phyloP scores from a whole-genome alignment of 1,140 invertebrate genomes.

The Philopotamus ludificatus region DNA sequence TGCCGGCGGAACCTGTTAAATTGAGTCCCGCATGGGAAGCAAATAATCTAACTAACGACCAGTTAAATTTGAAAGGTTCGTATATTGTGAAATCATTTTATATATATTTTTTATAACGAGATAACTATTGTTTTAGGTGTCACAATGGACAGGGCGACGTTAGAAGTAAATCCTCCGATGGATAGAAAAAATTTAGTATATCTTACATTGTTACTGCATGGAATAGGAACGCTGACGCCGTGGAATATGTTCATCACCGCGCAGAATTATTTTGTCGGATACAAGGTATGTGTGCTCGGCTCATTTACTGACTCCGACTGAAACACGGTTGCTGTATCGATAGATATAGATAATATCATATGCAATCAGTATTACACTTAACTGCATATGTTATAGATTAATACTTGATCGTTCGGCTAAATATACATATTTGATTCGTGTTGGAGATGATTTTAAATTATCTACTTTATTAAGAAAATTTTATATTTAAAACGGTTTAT shows the following conservation, averaged over 20 bases:
- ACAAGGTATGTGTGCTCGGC: constrained; percentile 77
- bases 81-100: neutral
- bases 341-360: too few relatives aligned
- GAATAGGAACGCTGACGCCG: constrained; percentile 93
- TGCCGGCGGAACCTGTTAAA: constrained; percentile 71
- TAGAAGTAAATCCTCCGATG: constrained; percentile 73
- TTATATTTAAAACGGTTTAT: too few relatives aligned
- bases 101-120: neutral
- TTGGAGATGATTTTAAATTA: too few relatives aligned
- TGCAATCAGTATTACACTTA: too few relatives aligned
- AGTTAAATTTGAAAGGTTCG: constrained; percentile 75
- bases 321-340: too few relatives aligned
- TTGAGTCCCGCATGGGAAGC: constrained; percentile 85
- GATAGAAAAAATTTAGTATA: constrained; percentile 85
- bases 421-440: too few relatives aligned
- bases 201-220: constrained; percentile 89
- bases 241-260: constrained; percentile 99
- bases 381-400: too few relatives aligned
- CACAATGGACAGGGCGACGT: constrained; percentile 68
- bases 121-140: constrained; percentile 53
- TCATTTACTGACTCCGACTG: too few relatives aligned
- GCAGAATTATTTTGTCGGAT: constrained; percentile 88
- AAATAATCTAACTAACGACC: constrained; percentile 77
- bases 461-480: too few relatives aligned
- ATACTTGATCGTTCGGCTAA: too few relatives aligned